A percentile compares a stretch with the other conserved stretches of the same genome.
phyloP scores from a whole-genome alignment of 2,888 invertebrate species.

The Alitta virens region DNA sequence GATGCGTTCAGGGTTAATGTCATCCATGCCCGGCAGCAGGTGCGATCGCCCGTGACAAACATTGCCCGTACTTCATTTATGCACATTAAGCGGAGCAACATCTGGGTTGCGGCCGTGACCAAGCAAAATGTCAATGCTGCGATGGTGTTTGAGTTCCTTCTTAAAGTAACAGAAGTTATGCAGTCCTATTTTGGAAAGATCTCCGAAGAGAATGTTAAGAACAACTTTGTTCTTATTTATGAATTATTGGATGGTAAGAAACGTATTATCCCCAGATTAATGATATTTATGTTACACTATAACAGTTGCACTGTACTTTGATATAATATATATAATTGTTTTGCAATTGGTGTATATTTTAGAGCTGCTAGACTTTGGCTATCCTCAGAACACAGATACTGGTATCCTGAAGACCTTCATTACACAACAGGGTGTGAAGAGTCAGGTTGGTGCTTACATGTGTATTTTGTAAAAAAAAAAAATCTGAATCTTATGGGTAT shows the following conservation, averaged over 20 bases:
- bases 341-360: no score
- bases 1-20: conserved; percentile 99
- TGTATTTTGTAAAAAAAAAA: neutral
- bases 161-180: conserved; percentile 92
- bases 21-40: conserved; percentile 94
- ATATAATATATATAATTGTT: no score
- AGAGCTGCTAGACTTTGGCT: conserved; percentile 99
- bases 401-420: conserved; percentile 99
- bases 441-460: no score
- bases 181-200: conserved; percentile 99
- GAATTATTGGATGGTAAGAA: conserved; percentile 89
- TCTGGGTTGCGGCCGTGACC: conserved; percentile 99
- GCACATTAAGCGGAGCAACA: conserved; percentile 97
- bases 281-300: no score
- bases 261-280: no score
- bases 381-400: conserved; percentile 99
- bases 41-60: conserved; percentile 97
- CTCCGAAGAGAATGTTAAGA: conserved; percentile 99
- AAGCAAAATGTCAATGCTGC: conserved; percentile 99
- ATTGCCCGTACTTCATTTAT: conserved; percentile 99
- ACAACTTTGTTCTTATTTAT: conserved; percentile 99
- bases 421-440: conserved; percentile 98
- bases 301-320: no score
- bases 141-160: conserved; percentile 98
- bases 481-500: neutral